Evolutionary conservation across 2,797 vertebrate genomes (phyloP).

Genomic region (Danionella dracula): DNA sequence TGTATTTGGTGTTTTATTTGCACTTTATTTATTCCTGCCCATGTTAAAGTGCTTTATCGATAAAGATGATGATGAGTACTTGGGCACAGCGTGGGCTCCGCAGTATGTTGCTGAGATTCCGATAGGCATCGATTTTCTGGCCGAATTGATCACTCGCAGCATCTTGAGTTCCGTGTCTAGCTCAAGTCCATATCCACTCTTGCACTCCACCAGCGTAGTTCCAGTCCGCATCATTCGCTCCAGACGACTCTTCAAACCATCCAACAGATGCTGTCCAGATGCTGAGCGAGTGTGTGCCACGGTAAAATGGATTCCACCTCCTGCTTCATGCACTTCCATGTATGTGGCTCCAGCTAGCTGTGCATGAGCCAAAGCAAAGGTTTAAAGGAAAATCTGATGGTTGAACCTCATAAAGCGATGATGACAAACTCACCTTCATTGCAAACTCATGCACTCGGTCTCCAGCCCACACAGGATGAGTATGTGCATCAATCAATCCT

Average conservation of each 20-base stretch:
- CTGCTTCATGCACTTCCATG: slow-evolving; percentile 91
- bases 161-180: slow-evolving; percentile 87
- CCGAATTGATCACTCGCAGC: slow-evolving; percentile 82
- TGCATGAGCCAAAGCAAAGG: slow-evolving; percentile 1
- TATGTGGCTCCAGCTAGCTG: slow-evolving; percentile 92
- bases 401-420: too few species aligned
- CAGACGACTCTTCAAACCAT: slow-evolving; percentile 67
- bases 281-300: slow-evolving; percentile 81
- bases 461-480: slow-evolving; percentile 95
- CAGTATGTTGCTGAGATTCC: slow-evolving; percentile 91
- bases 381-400: too few species aligned
- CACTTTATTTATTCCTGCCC: too few species aligned
- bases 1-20: too few species aligned
- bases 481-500: slow-evolving; percentile 94
- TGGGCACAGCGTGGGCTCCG: slow-evolving; percentile 89
- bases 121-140: slow-evolving; percentile 65
- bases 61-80: too few species aligned
- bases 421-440: slow-evolving; percentile 88
- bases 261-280: slow-evolving; percentile 66
- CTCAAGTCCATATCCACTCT: slow-evolving; percentile 91
- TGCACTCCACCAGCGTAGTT: slow-evolving; percentile 90
- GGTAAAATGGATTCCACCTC: slow-evolving; percentile 92
- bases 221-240: slow-evolving; percentile 78
- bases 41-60: not conserved
- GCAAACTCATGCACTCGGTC: slow-evolving; percentile 96